Conservation (phyloP, 2,113 vertebrate species). For the Raja brachyura region DNA sequence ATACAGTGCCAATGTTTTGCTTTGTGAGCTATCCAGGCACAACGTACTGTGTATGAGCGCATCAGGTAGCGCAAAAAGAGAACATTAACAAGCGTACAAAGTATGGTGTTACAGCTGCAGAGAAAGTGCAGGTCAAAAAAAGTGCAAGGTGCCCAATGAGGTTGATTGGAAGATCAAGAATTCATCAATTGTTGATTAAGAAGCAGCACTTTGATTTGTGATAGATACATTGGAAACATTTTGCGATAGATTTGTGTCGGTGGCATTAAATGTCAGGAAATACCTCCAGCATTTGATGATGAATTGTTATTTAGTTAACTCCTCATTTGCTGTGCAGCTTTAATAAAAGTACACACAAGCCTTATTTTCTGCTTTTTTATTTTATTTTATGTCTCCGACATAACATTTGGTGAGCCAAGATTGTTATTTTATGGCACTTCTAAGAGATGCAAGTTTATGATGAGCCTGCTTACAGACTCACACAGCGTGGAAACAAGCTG, state of each 20-base stretch:
- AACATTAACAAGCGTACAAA: too few relatives aligned
- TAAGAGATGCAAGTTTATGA: not conserved
- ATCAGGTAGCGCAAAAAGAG: too few relatives aligned
- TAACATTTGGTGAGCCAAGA: not conserved
- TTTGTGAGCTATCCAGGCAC: too few relatives aligned
- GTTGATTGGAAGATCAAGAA: too few relatives aligned
- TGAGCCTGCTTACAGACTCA: not conserved
- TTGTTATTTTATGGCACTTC: not conserved
- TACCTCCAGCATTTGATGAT: slow-evolving; percentile 7
- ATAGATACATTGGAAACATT: not conserved
- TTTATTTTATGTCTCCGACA: too few relatives aligned
- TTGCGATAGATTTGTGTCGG: not conserved
- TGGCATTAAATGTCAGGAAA: not conserved
- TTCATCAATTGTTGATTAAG: not conserved
- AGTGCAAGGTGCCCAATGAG: too few relatives aligned
- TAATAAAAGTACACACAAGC: not conserved
- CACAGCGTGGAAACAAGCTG: too few relatives aligned
- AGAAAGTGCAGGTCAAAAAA: too few relatives aligned
- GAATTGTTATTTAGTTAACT: not conserved
- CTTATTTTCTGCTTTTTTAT: not conserved
- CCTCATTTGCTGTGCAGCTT: too few relatives aligned
- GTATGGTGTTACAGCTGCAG: too few relatives aligned
- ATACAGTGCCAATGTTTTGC: too few relatives aligned
- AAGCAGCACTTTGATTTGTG: not conserved
- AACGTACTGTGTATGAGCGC: too few relatives aligned